A percentile compares a stretch with the other conserved stretches of the same genome.
Evolutionary conservation across 2,113 vertebrate species (phyloP).

Genomic region (Pelmatolapia mariae): DNA sequence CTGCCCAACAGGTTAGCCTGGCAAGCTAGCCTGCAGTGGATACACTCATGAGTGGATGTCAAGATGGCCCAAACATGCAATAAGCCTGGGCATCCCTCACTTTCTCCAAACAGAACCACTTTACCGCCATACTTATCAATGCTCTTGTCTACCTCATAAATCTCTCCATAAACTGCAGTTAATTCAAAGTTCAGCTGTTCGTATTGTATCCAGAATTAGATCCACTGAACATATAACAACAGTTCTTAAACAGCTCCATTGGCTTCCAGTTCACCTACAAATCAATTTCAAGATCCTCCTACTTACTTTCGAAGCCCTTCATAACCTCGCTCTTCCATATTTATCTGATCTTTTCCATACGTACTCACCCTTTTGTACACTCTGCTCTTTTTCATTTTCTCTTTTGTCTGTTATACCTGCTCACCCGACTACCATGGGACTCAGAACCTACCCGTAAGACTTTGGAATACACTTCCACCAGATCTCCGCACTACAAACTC

Average conservation of each 20-base stretch:
- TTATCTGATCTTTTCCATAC: background rate
- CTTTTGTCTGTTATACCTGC: background rate
- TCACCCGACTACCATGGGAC: background rate
- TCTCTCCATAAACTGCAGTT: background rate
- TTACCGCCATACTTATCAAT: background rate
- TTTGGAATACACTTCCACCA: background rate
- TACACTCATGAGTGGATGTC: background rate
- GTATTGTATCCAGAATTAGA: background rate
- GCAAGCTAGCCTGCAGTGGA: background rate
- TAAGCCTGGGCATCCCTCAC: background rate
- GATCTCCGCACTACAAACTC: background rate
- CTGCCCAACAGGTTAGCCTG: background rate
- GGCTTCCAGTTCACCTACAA: background rate
- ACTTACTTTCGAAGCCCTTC: background rate
- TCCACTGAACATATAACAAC: background rate
- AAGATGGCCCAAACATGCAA: background rate
- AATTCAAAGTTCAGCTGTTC: background rate
- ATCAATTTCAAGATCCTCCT: background rate
- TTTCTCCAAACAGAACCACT: background rate
- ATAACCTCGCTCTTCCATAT: background rate
- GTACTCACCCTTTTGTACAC: background rate
- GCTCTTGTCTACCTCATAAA: background rate
- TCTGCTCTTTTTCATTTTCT: background rate
- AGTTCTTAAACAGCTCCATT: background rate
- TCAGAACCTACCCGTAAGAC: background rate